Evolutionary conservation across 2,797 vertebrate genomes (phyloP).

Genomic region (Notamacropus eugenii): DNA sequence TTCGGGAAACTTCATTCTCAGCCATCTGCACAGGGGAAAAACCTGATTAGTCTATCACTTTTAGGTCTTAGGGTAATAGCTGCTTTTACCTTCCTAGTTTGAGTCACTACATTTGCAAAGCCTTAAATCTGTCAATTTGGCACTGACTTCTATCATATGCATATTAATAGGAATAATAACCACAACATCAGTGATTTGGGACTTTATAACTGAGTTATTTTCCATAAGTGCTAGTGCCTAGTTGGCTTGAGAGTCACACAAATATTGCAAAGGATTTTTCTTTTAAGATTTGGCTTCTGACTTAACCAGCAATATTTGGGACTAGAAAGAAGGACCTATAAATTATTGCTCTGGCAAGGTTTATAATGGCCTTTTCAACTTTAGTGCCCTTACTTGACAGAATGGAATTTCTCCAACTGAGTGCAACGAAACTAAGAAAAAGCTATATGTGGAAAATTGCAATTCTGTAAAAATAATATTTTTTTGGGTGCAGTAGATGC

Average conservation of each 20-base stretch:
- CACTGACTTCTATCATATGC: constrained; percentile 79
- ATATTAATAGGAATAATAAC: constrained; percentile 83
- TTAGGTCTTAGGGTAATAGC: constrained; percentile 77
- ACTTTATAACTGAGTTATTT: constrained; percentile 80
- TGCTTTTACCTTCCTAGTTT: constrained; percentile 83
- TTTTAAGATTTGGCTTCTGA: constrained; percentile 70
- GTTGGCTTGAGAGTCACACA: constrained; percentile 70
- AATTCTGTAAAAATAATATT: neutral
- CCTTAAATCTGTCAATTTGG: constrained; percentile 81
- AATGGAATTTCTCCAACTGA: constrained; percentile 67
- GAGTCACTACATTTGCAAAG: constrained; percentile 82
- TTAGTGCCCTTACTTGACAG: constrained; percentile 63
- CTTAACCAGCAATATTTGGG: constrained; percentile 37
- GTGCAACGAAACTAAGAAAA: constrained; percentile 72
- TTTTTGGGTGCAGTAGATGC: neutral
- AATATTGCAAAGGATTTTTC: constrained; percentile 50
- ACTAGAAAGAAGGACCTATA: constrained; percentile 60
- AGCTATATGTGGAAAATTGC: constrained; percentile 49
- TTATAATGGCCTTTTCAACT: constrained; percentile 71
- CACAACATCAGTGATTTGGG: constrained; percentile 78
- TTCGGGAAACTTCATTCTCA: constrained; percentile 60
- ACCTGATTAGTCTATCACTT: constrained; percentile 76
- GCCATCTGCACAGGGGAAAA: constrained; percentile 67
- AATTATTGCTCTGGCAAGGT: constrained; percentile 65
- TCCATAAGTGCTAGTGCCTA: constrained; percentile 78